Percentiles rank a stretch among this genome's conserved stretches.
Evolutionary conservation across 1,140 invertebrate genomes (phyloP).

Genomic region (Leptopilina clavipes): DNA sequence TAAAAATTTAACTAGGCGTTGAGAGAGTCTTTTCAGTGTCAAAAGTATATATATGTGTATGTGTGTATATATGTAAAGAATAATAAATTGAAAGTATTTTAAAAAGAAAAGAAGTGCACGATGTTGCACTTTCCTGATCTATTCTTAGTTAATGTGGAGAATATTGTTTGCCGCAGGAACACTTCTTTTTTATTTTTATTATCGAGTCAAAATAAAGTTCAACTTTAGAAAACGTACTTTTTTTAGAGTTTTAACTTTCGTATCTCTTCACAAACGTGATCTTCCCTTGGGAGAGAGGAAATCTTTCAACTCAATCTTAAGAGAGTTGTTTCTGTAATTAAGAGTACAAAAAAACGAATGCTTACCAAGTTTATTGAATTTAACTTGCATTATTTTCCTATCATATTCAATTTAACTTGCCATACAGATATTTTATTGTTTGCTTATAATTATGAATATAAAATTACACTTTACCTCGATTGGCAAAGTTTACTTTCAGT

Average conservation of each 20-base stretch:
- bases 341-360: background rate
- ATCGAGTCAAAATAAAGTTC: slow-evolving; percentile 29
- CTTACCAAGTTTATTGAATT: background rate
- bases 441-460: background rate
- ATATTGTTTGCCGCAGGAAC: background rate
- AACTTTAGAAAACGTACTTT: slow-evolving; percentile 12
- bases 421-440: background rate
- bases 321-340: background rate
- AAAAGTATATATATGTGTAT: too few relatives aligned
- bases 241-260: background rate
- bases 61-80: background rate
- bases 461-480: background rate
- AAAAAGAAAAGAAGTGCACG: background rate
- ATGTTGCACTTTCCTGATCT: background rate
- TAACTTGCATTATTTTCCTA: background rate
- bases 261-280: background rate
- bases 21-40: background rate
- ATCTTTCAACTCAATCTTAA: background rate
- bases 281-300: background rate
- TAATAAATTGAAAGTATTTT: background rate
- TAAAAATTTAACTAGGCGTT: background rate
- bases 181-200: slow-evolving; percentile 14
- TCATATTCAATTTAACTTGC: background rate
- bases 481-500: background rate
- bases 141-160: background rate